A percentile compares a stretch with the other conserved stretches of the same genome.
Evolutionary conservation across 2,113 vertebrate species (phyloP).

Genomic region (Rattus norvegicus): GRCr8 NC_086020.1:103188001-103188500

Average conservation of each 20-base stretch:
- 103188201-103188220: background rate
- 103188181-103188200: background rate
- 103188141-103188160: background rate
- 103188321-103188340: background rate
- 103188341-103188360: background rate
- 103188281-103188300: background rate
- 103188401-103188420: background rate
- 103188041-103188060: background rate
- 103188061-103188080: background rate
- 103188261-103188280: background rate
- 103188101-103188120: background rate
- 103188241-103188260: background rate
- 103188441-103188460: background rate
- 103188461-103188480: too few species aligned
- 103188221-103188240: fast-evolving
- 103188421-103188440: background rate
- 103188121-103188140: background rate
- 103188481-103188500: background rate
- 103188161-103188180: too few species aligned
- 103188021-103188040: background rate
- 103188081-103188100: background rate
- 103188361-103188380: background rate
- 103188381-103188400: background rate
- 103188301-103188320: background rate
- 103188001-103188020: background rate